These are phyloP conservation scores for Tortrix viridana DNA, from an alignment of 2,888 invertebrate genomes.

Conservation along the genomic window DNA sequence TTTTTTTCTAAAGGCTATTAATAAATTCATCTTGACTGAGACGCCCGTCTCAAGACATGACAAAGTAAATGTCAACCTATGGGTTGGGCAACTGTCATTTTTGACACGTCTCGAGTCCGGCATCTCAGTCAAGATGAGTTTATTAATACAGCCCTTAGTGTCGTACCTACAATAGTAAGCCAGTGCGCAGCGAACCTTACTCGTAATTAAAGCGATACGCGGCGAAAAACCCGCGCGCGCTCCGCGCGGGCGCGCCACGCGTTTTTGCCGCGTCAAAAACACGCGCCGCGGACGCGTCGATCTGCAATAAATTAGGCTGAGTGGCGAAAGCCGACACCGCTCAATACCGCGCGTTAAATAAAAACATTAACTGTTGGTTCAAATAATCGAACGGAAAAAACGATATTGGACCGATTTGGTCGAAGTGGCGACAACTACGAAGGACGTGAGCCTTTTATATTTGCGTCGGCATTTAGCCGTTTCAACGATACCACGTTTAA, in stretches of 20 bases:
- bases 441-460: constrained; percentile 42
- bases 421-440: constrained; percentile 57
- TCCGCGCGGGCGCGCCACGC: constrained; percentile 59
- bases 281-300: constrained; percentile 63
- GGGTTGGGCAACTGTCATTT: too few species aligned
- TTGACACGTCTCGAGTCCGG: too few species aligned
- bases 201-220: constrained; percentile 78
- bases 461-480: constrained; percentile 35
- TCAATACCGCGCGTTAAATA: constrained; percentile 81
- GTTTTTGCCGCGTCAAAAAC: constrained; percentile 77
- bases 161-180: not conserved
- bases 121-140: too few species aligned
- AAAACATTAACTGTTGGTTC: constrained; percentile 81
- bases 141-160: too few species aligned
- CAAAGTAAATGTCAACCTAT: too few species aligned
- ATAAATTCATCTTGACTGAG: too few species aligned
- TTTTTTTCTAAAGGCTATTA: too few species aligned
- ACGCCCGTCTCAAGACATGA: too few species aligned
- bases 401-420: constrained; percentile 77
- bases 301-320: constrained; percentile 78
- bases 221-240: constrained; percentile 66
- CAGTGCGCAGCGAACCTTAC: constrained; percentile 48
- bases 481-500: constrained; percentile 26
- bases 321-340: constrained; percentile 78
- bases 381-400: constrained; percentile 79